A percentile compares a stretch with the other conserved stretches of the same genome.
These are phyloP conservation scores for Zaprionus obscuricornis DNA, from an alignment of 2,888 invertebrate genomes.

Conservation along the genomic window DNA sequence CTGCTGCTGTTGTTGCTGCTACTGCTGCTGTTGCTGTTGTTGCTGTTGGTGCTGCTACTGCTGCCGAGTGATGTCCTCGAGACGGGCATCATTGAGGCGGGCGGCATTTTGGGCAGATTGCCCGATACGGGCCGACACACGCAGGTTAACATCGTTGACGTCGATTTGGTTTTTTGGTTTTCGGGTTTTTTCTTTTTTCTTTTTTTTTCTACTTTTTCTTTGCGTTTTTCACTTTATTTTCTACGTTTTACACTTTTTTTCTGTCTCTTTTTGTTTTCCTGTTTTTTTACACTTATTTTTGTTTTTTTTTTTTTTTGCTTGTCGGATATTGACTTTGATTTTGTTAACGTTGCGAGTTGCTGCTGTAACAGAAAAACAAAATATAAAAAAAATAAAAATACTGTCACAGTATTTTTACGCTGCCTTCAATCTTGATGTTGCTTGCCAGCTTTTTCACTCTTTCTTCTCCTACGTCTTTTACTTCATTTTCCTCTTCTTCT, in stretches of 20 bases:
- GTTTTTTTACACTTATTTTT: not conserved
- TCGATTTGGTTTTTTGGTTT: conserved; percentile 17
- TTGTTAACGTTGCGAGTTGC: conserved; percentile 29
- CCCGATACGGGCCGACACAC: conserved; percentile 84
- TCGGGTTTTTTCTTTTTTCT: conserved; percentile 19
- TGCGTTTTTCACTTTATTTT: no score
- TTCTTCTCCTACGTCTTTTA: no score
- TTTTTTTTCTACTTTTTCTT: conserved; percentile 27
- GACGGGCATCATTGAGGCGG: conserved; percentile 77
- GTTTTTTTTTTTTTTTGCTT: not conserved
- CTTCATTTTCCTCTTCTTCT: not conserved
- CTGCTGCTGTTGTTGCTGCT: conserved; percentile 1
- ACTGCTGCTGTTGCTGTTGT: conserved; percentile 47
- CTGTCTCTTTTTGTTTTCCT: not conserved
- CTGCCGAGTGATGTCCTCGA: conserved; percentile 63
- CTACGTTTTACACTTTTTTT: conserved; percentile 5
- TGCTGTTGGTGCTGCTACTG: conserved; percentile 56
- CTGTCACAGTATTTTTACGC: conserved; percentile 3
- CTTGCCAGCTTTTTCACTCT: no score
- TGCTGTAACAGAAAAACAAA: no score
- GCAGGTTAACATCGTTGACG: conserved; percentile 81
- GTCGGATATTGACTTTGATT: conserved; percentile 38
- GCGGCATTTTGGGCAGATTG: conserved; percentile 83
- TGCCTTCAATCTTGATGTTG: no score
- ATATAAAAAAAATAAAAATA: no score